Evolutionary conservation across 2,888 invertebrate genomes (phyloP).

Genomic region (Chloroclystis v-ata): DNA sequence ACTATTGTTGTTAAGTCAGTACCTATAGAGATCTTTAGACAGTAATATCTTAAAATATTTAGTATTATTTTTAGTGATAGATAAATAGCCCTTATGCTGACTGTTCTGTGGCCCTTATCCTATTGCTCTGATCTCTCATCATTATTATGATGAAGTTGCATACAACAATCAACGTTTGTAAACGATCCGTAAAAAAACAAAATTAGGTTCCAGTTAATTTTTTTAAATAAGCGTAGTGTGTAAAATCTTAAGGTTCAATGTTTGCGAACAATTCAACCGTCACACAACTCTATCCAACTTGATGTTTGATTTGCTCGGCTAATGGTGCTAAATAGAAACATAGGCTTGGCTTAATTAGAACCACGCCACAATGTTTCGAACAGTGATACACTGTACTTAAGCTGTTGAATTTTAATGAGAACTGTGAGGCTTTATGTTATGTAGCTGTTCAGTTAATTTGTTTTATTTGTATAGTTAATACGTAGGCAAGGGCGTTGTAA

Average conservation of each 20-base stretch:
- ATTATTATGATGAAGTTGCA: no score
- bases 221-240: background rate
- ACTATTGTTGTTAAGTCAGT: no score
- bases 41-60: no score
- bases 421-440: background rate
- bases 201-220: no score
- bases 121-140: no score
- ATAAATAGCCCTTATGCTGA: no score
- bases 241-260: background rate
- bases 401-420: background rate
- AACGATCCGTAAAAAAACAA: no score
- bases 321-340: slow-evolving; percentile 15
- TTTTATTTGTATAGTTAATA: background rate
- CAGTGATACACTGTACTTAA: background rate
- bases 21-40: no score
- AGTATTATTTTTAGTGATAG: no score
- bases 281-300: slow-evolving; percentile 15
- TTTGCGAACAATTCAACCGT: slow-evolving; percentile 11
- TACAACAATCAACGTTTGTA: no score
- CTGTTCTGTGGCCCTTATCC: no score
- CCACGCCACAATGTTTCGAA: slow-evolving; percentile 1
- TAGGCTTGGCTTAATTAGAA: slow-evolving; percentile 13
- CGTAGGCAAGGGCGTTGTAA: no score
- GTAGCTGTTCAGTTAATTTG: background rate
- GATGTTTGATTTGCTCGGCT: slow-evolving; percentile 12